Conservation (phyloP, 2,113 vertebrate species). For the Azemiops feae region DNA sequence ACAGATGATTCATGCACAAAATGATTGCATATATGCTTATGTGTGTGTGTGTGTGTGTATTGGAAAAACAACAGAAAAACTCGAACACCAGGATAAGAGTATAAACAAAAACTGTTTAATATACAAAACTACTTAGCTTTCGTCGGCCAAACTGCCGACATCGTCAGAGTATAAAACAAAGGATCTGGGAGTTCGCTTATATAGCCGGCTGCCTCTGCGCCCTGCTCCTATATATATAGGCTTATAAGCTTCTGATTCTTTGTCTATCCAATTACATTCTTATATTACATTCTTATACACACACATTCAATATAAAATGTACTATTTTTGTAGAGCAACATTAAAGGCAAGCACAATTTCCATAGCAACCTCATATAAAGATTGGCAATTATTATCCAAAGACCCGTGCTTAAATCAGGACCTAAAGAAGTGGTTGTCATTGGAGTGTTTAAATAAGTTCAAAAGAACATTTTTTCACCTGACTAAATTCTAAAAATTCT, state of each 20-base stretch:
- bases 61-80: too few species aligned
- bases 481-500: slow-evolving; percentile 9
- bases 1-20: background rate
- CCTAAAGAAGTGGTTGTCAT: background rate
- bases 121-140: too few species aligned
- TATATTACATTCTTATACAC: background rate
- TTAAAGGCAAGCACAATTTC: background rate
- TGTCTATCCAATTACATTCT: background rate
- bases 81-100: too few species aligned
- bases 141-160: too few species aligned
- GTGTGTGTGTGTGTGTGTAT: too few species aligned
- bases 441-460: background rate
- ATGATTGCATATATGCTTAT: background rate
- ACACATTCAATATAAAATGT: background rate
- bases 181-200: too few species aligned
- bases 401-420: background rate
- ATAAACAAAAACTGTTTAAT: too few species aligned
- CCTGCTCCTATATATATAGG: too few species aligned
- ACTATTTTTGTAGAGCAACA: background rate
- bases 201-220: too few species aligned
- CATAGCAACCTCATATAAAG: background rate
- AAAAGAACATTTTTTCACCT: background rate
- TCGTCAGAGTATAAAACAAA: too few species aligned
- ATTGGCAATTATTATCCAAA: background rate
- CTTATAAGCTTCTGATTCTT: background rate